Evolutionary conservation across 2,797 vertebrate species (phyloP).

Genomic region (Labroides dimidiatus): DNA sequence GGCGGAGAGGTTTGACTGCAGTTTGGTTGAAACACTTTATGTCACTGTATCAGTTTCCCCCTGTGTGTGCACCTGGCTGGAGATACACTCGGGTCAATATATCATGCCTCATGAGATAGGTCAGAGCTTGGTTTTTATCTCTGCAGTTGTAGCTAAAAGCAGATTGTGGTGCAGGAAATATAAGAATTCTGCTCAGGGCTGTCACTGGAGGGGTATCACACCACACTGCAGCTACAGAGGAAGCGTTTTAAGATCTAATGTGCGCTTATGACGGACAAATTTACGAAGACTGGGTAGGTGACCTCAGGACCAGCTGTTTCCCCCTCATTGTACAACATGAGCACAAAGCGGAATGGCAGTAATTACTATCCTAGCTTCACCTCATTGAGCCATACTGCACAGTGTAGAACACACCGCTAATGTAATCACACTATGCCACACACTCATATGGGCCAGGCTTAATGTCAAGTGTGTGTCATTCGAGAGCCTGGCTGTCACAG

Average conservation of each 20-base stretch:
- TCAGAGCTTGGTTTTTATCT: constrained; percentile 71
- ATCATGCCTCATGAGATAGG: constrained; percentile 71
- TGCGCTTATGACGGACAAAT: constrained; percentile 39
- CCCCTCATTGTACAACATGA: constrained; percentile 55
- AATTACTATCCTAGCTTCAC: constrained; percentile 69
- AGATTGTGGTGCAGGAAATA: constrained; percentile 65
- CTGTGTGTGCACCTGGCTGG: constrained; percentile 60
- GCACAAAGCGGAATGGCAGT: constrained; percentile 65
- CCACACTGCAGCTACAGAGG: constrained; percentile 27
- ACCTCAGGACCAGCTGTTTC: constrained; percentile 72
- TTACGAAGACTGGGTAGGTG: constrained; percentile 62
- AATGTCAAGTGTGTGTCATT: constrained; percentile 79
- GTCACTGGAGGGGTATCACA: constrained; percentile 41
- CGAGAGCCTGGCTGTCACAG: constrained; percentile 70
- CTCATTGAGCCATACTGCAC: constrained; percentile 72
- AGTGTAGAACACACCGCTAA: constrained; percentile 75
- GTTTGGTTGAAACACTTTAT: constrained; percentile 58
- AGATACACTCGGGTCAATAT: constrained; percentile 74
- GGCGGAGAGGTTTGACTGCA: constrained; percentile 33
- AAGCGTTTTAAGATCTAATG: constrained; percentile 50
- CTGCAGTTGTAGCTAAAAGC: constrained; percentile 60
- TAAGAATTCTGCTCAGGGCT: constrained; percentile 42
- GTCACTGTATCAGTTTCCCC: constrained; percentile 59
- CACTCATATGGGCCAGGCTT: constrained; percentile 69
- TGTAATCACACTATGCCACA: constrained; percentile 76